These are phyloP conservation scores for Enteromius anoplus DNA, from an alignment of 2,797 vertebrate species.

Conservation along the genomic window DNA sequence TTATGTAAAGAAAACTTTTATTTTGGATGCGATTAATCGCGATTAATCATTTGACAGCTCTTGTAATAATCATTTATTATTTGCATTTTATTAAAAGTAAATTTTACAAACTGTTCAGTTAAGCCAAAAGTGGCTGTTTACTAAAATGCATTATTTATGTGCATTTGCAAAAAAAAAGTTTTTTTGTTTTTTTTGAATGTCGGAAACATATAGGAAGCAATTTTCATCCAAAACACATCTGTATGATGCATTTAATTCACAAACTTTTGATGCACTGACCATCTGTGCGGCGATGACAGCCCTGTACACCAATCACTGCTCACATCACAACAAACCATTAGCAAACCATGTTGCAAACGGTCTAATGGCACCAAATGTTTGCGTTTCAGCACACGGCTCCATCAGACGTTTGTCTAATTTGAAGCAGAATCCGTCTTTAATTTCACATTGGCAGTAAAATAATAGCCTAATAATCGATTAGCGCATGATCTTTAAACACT, in stretches of 20 bases:
- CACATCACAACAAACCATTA: constrained; percentile 24
- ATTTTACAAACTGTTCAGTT: background rate
- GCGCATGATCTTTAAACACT: constrained; percentile 52
- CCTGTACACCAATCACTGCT: constrained; percentile 9
- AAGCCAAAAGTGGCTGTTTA: background rate
- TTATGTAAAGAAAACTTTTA: no score
- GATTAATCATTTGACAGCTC: no score
- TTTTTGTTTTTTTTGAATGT: background rate
- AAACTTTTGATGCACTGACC: constrained; percentile 4
- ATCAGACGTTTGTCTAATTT: constrained; percentile 22
- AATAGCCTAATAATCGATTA: constrained; percentile 49
- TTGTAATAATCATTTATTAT: background rate
- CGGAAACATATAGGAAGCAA: background rate
- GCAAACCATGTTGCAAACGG: background rate
- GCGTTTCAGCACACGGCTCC: background rate
- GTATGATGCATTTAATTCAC: background rate
- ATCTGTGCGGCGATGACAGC: background rate
- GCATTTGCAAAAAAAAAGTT: background rate
- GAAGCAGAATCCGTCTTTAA: constrained; percentile 6
- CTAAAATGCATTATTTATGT: background rate
- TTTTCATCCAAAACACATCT: background rate
- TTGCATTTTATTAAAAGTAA: no score
- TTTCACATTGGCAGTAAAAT: constrained; percentile 36
- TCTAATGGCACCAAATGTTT: constrained; percentile 22
- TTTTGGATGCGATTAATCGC: no score